Percentiles rank a stretch among this genome's conserved stretches.
These are phyloP conservation scores for Lagopus leucura DNA, from an alignment of 2,113 vertebrate genomes.

Conservation along the genomic window DNA sequence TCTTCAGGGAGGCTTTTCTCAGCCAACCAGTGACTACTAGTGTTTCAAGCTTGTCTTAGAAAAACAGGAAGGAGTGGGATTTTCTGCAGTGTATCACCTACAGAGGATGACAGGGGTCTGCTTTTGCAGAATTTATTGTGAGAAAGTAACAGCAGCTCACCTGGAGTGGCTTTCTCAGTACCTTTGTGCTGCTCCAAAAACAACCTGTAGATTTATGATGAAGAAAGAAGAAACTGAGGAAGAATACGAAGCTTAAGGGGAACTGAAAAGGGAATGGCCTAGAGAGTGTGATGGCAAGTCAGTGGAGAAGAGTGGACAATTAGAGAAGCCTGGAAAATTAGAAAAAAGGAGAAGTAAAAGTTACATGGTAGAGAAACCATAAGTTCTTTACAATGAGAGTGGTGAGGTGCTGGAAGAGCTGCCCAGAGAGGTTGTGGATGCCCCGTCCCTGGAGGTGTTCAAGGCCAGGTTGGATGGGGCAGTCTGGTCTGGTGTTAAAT, in stretches of 20 bases:
- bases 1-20: background rate
- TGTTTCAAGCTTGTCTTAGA: background rate
- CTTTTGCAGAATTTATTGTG: background rate
- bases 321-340: background rate
- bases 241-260: background rate
- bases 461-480: too few species aligned
- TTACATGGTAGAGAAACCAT: background rate
- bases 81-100: background rate
- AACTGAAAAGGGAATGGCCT: background rate
- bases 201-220: background rate
- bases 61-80: background rate
- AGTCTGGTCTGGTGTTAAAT: too few species aligned
- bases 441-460: too few species aligned
- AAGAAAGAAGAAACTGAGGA: background rate
- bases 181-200: background rate
- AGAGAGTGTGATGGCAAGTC: background rate
- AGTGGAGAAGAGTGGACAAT: rapidly evolving
- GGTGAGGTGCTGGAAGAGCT: too few species aligned
- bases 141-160: background rate
- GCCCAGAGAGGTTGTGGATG: too few species aligned
- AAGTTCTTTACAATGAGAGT: too few species aligned
- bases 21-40: rapidly evolving
- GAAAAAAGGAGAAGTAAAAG: background rate
- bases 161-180: background rate
- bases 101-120: background rate